Conservation (phyloP, 2,113 vertebrate species). For the Phalacrocorax aristotelis region DNA sequence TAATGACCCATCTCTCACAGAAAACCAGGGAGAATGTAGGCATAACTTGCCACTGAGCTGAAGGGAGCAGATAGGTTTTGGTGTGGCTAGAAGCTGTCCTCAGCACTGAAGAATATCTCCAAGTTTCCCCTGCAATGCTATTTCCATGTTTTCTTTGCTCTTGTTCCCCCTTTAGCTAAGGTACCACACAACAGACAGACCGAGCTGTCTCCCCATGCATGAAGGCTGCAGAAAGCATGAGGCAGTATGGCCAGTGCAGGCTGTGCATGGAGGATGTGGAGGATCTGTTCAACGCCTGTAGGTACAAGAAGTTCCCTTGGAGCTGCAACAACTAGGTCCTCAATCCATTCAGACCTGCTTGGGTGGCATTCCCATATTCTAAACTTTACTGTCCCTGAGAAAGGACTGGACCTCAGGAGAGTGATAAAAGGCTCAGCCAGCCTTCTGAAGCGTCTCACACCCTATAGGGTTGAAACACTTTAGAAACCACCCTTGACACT, state of each 20-base stretch:
- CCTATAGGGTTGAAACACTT: background rate
- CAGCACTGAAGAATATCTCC: background rate
- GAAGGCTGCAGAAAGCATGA: background rate
- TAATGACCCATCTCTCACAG: background rate
- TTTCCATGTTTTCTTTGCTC: background rate
- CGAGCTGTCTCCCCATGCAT: background rate
- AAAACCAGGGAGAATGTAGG: background rate
- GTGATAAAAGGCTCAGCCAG: background rate
- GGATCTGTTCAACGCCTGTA: background rate
- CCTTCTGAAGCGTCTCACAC: background rate
- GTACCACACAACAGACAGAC: accelerated
- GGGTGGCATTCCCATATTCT: background rate
- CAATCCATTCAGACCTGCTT: background rate
- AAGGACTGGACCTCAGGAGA: background rate
- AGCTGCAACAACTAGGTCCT: background rate
- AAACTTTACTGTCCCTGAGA: background rate
- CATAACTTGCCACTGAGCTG: background rate
- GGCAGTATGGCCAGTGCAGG: background rate
- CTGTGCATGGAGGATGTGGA: background rate
- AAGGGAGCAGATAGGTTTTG: background rate
- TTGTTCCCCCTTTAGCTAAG: background rate
- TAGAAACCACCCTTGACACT: conserved; percentile 5
- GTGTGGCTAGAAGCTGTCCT: background rate
- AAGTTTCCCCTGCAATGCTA: background rate
- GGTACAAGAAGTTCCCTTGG: background rate